A percentile compares a stretch with the other conserved stretches of the same genome.
Evolutionary conservation across 2,797 vertebrate genomes (phyloP).

Genomic region (Acipenser ruthenus): DNA sequence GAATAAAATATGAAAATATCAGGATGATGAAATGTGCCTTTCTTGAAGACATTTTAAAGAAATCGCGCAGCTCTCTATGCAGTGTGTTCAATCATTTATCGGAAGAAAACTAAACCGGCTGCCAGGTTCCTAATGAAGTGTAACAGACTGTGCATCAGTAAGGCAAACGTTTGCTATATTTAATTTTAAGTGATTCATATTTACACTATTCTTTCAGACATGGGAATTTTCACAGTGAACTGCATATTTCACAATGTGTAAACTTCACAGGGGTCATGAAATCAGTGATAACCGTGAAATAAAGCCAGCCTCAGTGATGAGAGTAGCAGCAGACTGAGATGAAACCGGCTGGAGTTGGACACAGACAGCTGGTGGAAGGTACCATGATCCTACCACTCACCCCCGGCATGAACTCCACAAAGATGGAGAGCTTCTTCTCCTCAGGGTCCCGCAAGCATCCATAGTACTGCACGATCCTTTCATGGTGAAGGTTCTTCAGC

Average conservation of each 20-base stretch:
- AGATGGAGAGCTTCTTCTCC: slow-evolving; percentile 81
- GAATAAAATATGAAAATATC: too few species aligned
- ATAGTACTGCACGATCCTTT: slow-evolving; percentile 87
- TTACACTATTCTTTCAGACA: background rate
- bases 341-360: background rate
- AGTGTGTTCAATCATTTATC: too few species aligned
- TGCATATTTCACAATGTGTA: background rate
- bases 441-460: slow-evolving; percentile 77
- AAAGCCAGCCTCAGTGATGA: background rate
- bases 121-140: too few species aligned
- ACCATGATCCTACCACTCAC: slow-evolving; percentile 44
- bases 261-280: background rate
- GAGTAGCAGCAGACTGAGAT: background rate
- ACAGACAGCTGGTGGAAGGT: too few species aligned
- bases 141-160: too few species aligned
- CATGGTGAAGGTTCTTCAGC: slow-evolving; percentile 80
- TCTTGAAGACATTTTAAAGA: too few species aligned
- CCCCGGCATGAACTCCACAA: slow-evolving; percentile 91
- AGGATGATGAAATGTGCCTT: too few species aligned
- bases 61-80: too few species aligned
- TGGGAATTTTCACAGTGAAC: slow-evolving; percentile 20
- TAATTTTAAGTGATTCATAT: too few species aligned
- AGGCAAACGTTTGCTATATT: too few species aligned
- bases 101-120: too few species aligned
- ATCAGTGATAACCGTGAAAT: too few species aligned